A percentile compares a stretch with the other conserved stretches of the same genome.
phyloP scores from a whole-genome alignment of 2,797 vertebrate species.

The Eospalax fontanierii region DNA sequence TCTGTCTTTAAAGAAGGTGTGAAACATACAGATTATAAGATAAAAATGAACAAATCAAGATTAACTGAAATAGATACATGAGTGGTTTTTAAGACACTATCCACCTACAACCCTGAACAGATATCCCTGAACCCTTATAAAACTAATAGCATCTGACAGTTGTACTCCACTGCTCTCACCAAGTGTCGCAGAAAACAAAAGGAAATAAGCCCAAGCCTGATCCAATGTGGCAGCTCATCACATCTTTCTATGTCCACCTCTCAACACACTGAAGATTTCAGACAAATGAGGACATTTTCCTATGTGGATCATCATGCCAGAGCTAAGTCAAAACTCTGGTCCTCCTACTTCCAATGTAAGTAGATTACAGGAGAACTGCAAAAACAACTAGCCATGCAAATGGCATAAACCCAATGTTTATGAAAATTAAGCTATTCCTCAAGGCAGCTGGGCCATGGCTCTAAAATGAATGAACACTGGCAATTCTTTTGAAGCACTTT shows the following conservation, averaged over 20 bases:
- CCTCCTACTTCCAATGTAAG: background rate
- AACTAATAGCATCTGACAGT: background rate
- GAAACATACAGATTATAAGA: background rate
- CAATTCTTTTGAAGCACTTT: slow-evolving; percentile 47
- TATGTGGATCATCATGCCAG: background rate
- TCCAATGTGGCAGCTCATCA: background rate
- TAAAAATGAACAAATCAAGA: slow-evolving; percentile 51
- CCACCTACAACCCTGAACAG: no score
- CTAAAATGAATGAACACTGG: slow-evolving; percentile 40
- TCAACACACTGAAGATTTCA: background rate
- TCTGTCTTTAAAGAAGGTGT: background rate
- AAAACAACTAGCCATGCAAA: background rate
- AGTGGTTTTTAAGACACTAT: slow-evolving; percentile 28
- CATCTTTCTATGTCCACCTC: background rate
- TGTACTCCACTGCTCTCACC: rapidly evolving
- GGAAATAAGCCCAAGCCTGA: background rate
- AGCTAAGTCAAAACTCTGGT: background rate
- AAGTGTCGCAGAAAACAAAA: background rate
- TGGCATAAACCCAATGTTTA: background rate
- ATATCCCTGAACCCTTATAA: background rate
- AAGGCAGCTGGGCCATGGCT: background rate
- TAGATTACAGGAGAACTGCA: background rate
- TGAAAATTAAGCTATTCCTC: slow-evolving; percentile 41
- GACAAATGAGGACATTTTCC: slow-evolving; percentile 51
- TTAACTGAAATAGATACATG: slow-evolving; percentile 14